Evolutionary conservation across 2,797 vertebrate genomes (phyloP).

Genomic region (Mus caroli): DNA sequence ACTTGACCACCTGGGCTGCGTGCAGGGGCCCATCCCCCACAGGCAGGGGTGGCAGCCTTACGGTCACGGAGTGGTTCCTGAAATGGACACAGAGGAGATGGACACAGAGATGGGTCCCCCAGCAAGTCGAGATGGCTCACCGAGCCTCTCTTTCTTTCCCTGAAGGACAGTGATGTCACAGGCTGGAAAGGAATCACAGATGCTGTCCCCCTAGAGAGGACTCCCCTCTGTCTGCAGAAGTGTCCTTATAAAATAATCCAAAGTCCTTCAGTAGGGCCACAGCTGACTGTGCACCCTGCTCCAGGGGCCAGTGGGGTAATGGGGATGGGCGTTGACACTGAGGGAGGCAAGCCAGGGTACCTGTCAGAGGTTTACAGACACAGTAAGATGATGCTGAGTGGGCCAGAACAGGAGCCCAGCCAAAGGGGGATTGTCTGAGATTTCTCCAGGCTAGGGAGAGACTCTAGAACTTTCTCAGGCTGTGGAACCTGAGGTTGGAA

Average conservation of each 20-base stretch:
- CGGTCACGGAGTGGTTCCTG: conserved; percentile 89
- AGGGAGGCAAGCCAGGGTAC: background rate
- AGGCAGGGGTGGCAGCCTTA: conserved; percentile 87
- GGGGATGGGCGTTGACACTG: too few relatives aligned
- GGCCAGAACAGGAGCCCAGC: background rate
- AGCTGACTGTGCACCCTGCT: background rate
- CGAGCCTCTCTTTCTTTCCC: too few relatives aligned
- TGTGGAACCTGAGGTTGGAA: too few relatives aligned
- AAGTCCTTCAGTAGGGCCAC: too few relatives aligned
- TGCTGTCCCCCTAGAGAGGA: background rate
- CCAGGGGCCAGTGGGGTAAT: background rate
- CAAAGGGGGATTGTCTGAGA: background rate
- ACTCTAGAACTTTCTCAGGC: background rate
- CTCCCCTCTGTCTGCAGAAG: background rate
- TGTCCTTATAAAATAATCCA: background rate
- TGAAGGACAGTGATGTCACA: background rate
- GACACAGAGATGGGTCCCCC: background rate
- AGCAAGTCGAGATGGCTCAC: accelerated
- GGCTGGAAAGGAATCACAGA: background rate
- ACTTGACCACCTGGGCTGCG: conserved; percentile 87
- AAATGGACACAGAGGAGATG: conserved; percentile 50
- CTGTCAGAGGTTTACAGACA: too few relatives aligned
- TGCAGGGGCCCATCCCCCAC: conserved; percentile 80
- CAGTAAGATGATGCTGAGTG: background rate
- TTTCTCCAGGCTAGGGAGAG: background rate